Evolutionary conservation across 2,888 invertebrate species (phyloP).

Genomic region (Heteromyza rotundicornis): DNA sequence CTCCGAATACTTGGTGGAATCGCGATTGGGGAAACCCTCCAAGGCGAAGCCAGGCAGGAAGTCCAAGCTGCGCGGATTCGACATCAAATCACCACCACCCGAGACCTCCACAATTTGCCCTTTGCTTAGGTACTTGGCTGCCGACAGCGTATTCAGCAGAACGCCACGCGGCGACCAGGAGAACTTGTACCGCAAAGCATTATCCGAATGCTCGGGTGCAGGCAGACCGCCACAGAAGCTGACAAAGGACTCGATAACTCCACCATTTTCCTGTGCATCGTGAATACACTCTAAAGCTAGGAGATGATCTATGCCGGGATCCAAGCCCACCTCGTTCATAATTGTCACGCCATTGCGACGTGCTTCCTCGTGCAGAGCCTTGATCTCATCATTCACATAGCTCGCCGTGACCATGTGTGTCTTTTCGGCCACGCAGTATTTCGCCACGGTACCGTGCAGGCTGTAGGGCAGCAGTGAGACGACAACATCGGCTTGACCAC

Average conservation of each 20-base stretch:
- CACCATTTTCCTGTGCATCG: conserved; percentile 86
- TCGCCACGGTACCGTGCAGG: conserved; percentile 85
- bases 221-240: conserved; percentile 98
- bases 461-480: conserved; percentile 90
- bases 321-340: conserved; percentile 95
- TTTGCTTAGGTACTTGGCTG: conserved; percentile 84
- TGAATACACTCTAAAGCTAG: conserved; percentile 97
- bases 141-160: conserved; percentile 85
- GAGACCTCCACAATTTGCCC: conserved; percentile 88
- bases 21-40: conserved; percentile 96
- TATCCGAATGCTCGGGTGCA: conserved; percentile 94
- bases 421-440: conserved; percentile 82
- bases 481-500: conserved; percentile 77
- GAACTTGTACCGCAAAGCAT: conserved; percentile 88
- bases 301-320: conserved; percentile 98
- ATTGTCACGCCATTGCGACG: conserved; percentile 88
- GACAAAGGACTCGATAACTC: conserved; percentile 91
- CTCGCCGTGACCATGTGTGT: conserved; percentile 97
- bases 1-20: conserved; percentile 86
- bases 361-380: conserved; percentile 82
- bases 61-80: conserved; percentile 77
- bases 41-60: conserved; percentile 96
- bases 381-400: conserved; percentile 87
- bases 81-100: conserved; percentile 88
- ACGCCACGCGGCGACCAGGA: conserved; percentile 98